Evolutionary conservation across 2,888 invertebrate genomes (phyloP).

Genomic region (Spisula subtruncata): DNA sequence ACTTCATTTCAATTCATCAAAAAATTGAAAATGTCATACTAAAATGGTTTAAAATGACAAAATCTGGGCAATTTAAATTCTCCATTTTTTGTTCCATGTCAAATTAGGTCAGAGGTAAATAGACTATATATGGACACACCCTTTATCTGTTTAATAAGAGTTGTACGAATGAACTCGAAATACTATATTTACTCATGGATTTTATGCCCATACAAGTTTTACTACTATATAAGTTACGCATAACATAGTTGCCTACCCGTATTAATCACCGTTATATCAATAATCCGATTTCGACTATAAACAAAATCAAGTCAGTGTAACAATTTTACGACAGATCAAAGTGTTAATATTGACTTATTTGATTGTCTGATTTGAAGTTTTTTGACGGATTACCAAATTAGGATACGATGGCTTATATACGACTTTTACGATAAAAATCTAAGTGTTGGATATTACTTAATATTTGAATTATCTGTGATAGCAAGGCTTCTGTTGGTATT

Average conservation of each 20-base stretch:
- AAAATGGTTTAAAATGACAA: neutral
- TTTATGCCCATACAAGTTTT: constrained; percentile 18
- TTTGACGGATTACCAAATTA: constrained; percentile 21
- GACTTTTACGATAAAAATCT: constrained; percentile 17
- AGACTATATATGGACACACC: constrained; percentile 11
- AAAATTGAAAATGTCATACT: no score
- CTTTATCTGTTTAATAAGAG: constrained; percentile 13
- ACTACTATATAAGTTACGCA: constrained; percentile 11
- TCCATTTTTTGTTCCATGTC: neutral
- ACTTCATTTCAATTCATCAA: neutral
- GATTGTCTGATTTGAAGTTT: constrained; percentile 33
- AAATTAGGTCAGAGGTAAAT: neutral
- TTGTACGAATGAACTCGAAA: neutral
- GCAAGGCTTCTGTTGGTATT: neutral
- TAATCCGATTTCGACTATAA: constrained; percentile 50
- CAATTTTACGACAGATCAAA: constrained; percentile 25
- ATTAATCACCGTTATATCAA: constrained; percentile 35
- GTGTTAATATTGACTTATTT: constrained; percentile 33
- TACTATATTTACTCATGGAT: constrained; percentile 37
- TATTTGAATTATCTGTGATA: neutral
- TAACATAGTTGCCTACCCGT: constrained; percentile 44
- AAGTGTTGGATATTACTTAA: constrained; percentile 5
- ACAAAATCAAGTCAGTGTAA: constrained; percentile 16
- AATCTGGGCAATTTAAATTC: neutral
- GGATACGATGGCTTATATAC: constrained; percentile 30